phyloP scores from a whole-genome alignment of 1,140 invertebrate species.

The Bombus haemorrhoidalis region DNA sequence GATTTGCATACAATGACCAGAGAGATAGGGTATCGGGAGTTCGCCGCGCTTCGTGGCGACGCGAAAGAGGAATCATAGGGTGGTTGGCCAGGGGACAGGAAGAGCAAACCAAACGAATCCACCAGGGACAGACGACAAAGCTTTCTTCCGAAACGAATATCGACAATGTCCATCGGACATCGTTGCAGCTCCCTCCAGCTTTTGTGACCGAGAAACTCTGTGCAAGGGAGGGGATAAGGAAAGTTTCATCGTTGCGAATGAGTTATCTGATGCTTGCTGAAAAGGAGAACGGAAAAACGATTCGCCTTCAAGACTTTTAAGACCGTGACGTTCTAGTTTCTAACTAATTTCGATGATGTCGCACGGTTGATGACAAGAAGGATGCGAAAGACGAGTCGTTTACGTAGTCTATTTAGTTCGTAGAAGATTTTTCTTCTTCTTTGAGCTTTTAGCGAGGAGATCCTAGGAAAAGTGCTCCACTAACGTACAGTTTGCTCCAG shows the following conservation, averaged over 20 bases:
- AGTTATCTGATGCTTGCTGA: slow-evolving; percentile 54
- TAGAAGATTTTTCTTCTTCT: background rate
- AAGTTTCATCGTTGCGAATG: slow-evolving; percentile 48
- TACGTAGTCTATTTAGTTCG: background rate
- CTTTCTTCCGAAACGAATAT: slow-evolving; percentile 62
- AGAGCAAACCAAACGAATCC: slow-evolving; percentile 51
- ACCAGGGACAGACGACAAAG: slow-evolving; percentile 70
- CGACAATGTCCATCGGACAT: slow-evolving; percentile 49
- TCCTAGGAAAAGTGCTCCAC: background rate
- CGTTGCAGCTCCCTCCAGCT: background rate
- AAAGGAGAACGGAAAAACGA: slow-evolving; percentile 24
- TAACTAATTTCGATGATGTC: slow-evolving; percentile 37
- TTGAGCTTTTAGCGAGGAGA: background rate
- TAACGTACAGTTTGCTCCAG: background rate
- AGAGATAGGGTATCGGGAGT: slow-evolving; percentile 65
- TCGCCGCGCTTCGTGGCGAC: slow-evolving; percentile 32
- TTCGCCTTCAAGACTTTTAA: slow-evolving; percentile 30
- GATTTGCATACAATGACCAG: slow-evolving; percentile 82
- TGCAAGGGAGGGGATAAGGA: background rate
- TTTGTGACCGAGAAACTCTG: slow-evolving; percentile 18
- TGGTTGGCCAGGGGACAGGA: background rate
- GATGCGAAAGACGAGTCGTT: background rate
- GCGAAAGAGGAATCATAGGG: slow-evolving; percentile 10
- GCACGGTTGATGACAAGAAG: background rate
- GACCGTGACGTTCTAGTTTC: background rate